Conservation (phyloP, 2,113 vertebrate genomes). For the Cyanoramphus novaezelandiae region DNA sequence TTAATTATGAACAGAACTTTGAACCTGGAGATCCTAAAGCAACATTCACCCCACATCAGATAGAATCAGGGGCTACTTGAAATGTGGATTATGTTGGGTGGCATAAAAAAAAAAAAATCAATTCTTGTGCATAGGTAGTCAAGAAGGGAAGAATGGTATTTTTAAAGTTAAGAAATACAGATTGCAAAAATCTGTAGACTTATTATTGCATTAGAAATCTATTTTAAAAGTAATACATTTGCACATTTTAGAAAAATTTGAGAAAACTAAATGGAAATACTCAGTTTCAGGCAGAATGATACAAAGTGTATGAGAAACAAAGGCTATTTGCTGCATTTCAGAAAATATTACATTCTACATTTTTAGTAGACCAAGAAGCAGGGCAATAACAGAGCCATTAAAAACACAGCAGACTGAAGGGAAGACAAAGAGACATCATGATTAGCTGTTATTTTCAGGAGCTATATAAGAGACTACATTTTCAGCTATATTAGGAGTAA, state of each 20-base stretch:
- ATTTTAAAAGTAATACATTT: neutral
- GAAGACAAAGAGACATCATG: neutral
- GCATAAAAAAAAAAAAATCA: neutral
- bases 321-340: neutral
- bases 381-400: neutral
- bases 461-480: neutral
- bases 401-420: neutral
- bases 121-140: neutral
- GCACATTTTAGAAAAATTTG: neutral
- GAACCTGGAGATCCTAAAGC: neutral
- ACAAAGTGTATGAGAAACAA: neutral
- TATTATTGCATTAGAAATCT: neutral
- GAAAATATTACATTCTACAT: neutral
- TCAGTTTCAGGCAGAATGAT: neutral
- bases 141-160: neutral
- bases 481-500: neutral
- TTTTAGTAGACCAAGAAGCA: neutral
- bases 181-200: neutral
- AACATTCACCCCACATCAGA: neutral
- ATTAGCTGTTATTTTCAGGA: neutral
- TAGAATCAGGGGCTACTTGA: neutral
- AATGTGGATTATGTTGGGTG: neutral
- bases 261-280: neutral
- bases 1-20: neutral
- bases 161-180: neutral